Evolutionary conservation across 2,113 vertebrate genomes (phyloP), one percentile per base, ranked within the genome.

Genomic region (Syngnathoides biaculeatus): DNA sequence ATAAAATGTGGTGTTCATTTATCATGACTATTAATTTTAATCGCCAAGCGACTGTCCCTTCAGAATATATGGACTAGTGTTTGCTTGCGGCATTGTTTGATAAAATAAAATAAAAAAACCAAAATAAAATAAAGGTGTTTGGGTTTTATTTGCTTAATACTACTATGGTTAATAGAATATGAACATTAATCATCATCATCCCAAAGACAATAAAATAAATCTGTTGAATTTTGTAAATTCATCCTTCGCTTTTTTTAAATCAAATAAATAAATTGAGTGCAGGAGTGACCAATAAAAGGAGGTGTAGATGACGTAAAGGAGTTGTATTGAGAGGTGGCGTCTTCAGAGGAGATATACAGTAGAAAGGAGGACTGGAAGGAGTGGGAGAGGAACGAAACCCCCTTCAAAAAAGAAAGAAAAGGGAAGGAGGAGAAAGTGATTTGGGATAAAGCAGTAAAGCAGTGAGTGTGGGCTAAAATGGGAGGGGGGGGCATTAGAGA

Each of bases 361-460:
- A 81, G 71, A 64, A 74, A 63, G 77, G 79, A 84, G 79, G 77
- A 82, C 75, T 52, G 77, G 75, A 75, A 64, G 60, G 38, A 69
- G 64, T 70, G 72, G 80, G 84, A 86, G 81, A 88, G 87, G 71
- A 71, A 80, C 69, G 82, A 73, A 78, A 38, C n/a, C n/a, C n/a
- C n/a, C n/a, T n/a, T n/a, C n/a, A n/a, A n/a, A n/a, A n/a, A n/a
- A n/a, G n/a, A n/a, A 50, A 50, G n/a, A n/a, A 50, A 71, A 63
- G 64, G 78, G 55, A 62, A 81, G 73, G 70, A 76, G 77, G 74
- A 79, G 79, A 81, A 76, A 87, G 83, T 89, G 83, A 86, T 90
- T 90, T 90, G 63, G 89, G 90, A 90, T 90, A 90, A 90, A 85
- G 84, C 82, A 87, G 81, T 90, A 90, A 90, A 85, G 84, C 82